A percentile compares a stretch with the other conserved stretches of the same genome.
These are phyloP conservation scores for Metridium senile DNA, from an alignment of 92 coral and sea anemone species.

Conservation along the genomic window DNA sequence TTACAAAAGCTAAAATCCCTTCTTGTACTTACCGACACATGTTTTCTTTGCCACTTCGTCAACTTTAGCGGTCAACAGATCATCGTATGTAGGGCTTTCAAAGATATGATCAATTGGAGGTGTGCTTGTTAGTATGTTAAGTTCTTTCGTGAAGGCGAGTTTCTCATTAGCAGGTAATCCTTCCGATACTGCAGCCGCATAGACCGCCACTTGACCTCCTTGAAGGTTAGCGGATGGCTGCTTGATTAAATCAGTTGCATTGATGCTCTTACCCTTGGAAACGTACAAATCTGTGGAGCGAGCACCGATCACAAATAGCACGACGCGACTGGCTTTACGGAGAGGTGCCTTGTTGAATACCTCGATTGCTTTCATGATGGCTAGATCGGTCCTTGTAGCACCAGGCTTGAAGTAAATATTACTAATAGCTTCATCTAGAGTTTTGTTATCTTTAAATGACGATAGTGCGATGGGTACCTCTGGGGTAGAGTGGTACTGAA, in stretches of 20 bases:
- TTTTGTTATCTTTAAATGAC: conserved; percentile 57
- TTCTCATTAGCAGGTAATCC: conserved; percentile 55
- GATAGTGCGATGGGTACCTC: conserved; percentile 69
- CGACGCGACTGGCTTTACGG: conserved; percentile 77
- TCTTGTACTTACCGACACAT: conserved; percentile 76
- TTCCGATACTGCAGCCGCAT: conserved; percentile 58
- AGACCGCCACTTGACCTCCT: conserved; percentile 56
- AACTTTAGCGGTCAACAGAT: conserved; percentile 34
- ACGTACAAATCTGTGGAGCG: conserved; percentile 75
- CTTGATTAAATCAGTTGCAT: conserved; percentile 60
- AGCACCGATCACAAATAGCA: conserved; percentile 74
- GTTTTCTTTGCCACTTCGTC: conserved; percentile 69
- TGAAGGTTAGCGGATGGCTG: conserved; percentile 49
- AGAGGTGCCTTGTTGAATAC: conserved; percentile 69
- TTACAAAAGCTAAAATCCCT: no score
- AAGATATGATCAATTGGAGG: conserved; percentile 61
- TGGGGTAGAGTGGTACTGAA: conserved; percentile 78
- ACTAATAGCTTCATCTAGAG: conserved; percentile 57
- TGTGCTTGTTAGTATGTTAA: conserved; percentile 53
- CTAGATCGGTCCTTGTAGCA: conserved; percentile 88
- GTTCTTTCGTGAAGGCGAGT: conserved; percentile 42
- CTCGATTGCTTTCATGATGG: conserved; percentile 67
- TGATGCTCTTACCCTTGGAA: conserved; percentile 55
- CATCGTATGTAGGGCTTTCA: conserved; percentile 56
- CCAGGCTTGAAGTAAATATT: conserved; percentile 84